Evolutionary conservation across 2,797 vertebrate species (phyloP).

Genomic region (Mastacembelus armatus): DNA sequence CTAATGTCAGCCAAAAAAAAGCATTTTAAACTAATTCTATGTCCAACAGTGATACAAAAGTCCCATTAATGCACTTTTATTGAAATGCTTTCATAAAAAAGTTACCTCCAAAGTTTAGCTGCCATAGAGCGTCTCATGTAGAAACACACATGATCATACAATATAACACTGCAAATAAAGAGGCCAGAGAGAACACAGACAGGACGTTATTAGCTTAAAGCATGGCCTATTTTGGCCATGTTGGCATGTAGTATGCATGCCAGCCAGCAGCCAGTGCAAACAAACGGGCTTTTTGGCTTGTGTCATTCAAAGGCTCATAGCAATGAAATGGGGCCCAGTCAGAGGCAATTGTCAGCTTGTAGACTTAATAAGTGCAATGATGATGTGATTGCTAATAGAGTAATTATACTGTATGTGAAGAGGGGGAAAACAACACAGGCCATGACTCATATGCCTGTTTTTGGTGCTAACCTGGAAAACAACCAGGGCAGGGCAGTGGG

Average conservation of each 20-base stretch:
- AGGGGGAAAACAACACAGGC: slow-evolving; percentile 39
- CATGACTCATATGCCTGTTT: slow-evolving; percentile 48
- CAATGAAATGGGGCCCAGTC: slow-evolving; percentile 75
- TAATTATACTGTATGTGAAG: slow-evolving; percentile 61
- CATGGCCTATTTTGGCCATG: slow-evolving; percentile 78
- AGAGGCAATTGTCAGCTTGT: slow-evolving; percentile 71
- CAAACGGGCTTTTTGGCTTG: slow-evolving; percentile 76
- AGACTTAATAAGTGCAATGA: slow-evolving; percentile 64
- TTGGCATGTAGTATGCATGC: slow-evolving; percentile 69
- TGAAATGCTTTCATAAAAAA: slow-evolving; percentile 4
- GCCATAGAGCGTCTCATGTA: slow-evolving; percentile 42
- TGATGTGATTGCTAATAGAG: slow-evolving; percentile 67
- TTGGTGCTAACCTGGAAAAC: slow-evolving; percentile 26
- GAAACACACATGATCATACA: slow-evolving; percentile 61
- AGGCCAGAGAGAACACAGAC: slow-evolving; percentile 56
- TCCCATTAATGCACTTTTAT: background rate
- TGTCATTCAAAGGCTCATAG: slow-evolving; percentile 77
- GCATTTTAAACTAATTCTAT: too few relatives aligned
- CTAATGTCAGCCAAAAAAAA: background rate
- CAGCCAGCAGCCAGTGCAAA: slow-evolving; percentile 76
- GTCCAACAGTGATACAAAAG: background rate
- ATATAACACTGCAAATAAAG: slow-evolving; percentile 9
- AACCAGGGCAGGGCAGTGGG: slow-evolving; percentile 9
- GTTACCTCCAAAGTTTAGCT: slow-evolving; percentile 11
- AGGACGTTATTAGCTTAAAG: slow-evolving; percentile 73